A percentile compares a stretch with the other conserved stretches of the same genome.
These are phyloP conservation scores for Hydrozoanthus gracilis DNA, from an alignment of 92 coral and sea anemone species.

Conservation along the genomic window DNA sequence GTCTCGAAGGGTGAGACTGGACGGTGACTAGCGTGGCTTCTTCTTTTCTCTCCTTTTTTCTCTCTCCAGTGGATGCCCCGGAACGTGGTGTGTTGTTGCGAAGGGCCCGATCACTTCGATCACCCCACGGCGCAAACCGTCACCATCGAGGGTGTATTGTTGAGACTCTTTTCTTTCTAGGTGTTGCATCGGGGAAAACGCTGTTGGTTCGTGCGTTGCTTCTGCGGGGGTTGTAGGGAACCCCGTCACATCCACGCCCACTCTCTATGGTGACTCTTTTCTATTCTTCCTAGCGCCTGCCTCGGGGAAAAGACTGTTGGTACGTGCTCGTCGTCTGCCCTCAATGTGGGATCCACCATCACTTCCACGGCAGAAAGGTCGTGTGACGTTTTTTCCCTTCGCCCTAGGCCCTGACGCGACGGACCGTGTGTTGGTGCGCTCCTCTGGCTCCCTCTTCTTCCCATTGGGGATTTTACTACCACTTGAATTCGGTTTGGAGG, in stretches of 20 bases:
- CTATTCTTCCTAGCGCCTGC: slow-evolving; percentile 4
- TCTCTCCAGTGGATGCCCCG: neutral
- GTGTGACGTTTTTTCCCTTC: neutral
- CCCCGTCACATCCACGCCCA: neutral
- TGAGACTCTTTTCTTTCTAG: slow-evolving; percentile 10
- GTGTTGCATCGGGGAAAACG: slow-evolving; percentile 2
- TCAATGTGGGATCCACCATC: neutral
- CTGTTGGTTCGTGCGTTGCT: slow-evolving; percentile 2
- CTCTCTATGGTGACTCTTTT: slow-evolving; percentile 9
- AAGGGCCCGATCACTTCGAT: slow-evolving; percentile 10
- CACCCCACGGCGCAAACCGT: neutral
- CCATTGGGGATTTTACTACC: neutral
- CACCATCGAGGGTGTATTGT: neutral
- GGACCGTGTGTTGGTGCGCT: neutral
- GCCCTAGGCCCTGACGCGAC: too few species aligned
- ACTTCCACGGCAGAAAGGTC: neutral
- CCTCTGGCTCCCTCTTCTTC: neutral
- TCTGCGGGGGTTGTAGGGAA: neutral
- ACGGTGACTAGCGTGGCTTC: neutral
- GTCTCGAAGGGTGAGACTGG: neutral
- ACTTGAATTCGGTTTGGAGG: neutral
- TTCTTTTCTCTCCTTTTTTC: slow-evolving; percentile 9
- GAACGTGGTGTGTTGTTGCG: neutral
- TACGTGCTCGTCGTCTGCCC: slow-evolving; percentile 12
- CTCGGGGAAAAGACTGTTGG: neutral